Base-by-base conservation (phyloP, 2,113 vertebrate species). In the Coreoperca whiteheadi region DNA sequence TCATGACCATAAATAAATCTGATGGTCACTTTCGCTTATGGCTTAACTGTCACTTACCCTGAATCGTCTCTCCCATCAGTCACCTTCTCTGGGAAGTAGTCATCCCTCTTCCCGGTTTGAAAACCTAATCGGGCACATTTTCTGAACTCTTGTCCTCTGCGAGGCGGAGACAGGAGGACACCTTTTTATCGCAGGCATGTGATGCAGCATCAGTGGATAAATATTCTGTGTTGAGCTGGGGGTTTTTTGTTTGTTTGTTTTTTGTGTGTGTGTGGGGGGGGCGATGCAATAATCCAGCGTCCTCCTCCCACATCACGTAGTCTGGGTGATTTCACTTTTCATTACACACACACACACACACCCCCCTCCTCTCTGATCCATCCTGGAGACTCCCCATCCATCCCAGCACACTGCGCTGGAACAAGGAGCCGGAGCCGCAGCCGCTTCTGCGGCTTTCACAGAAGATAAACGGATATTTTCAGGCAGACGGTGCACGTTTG, bases 251-350 rank as follows among this genome's bases (percentile, higher is more conserved):
- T n/a, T n/a, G n/a, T n/a, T n/a, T n/a, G n/a, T n/a, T 3, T 77
- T 61, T 16, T 9, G n/a, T 4, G 11, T n/a, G 34, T 32, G 15
- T 23, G 23, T 39, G 15, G 16, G 23, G 21, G 67, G 77, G 56
- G 77, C 25, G 81, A 61, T 54, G 83, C 79, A 66, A 28, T 51
- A 51, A 56, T 76, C 74, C 48, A 67, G 20, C 32, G 10, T 28
- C 34, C 53, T 71, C 12, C 67, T 51, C 57, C 60, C 28, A 37
- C 86, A 15, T 72, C 86, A 84, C 83, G 82, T 85, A 74, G 53
- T 75, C 82, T 87, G 75, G 39, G 57, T 54, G 77, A 86, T 91
- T 90, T 92, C 89, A 87, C 90, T 91, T 85, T 91, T 88, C 87
- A 39, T 89, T 83, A 73, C 82, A 57, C 80, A 50, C 82, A 30